phyloP scores from a whole-genome alignment of 1,140 invertebrate genomes.

The Zelostemma sp. region DNA sequence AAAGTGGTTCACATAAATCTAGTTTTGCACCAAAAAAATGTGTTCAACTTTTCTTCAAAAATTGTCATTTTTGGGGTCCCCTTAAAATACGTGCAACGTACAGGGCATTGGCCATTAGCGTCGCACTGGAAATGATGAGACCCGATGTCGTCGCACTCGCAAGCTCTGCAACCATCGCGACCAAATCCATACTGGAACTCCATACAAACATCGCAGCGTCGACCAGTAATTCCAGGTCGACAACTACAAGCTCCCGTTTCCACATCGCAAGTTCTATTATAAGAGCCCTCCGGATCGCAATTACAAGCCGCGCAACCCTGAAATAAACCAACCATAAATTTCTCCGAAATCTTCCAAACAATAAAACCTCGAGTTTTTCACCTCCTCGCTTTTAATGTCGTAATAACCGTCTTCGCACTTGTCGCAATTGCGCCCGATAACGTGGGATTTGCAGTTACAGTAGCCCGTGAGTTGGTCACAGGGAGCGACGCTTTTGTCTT shows the following conservation, averaged over 20 bases:
- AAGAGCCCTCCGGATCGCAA: slow-evolving; percentile 88
- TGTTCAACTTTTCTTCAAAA: background rate
- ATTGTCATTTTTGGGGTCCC: too few species aligned
- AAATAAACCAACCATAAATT: slow-evolving; percentile 11
- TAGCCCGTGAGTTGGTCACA: slow-evolving; percentile 87
- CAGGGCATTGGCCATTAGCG: slow-evolving; percentile 85
- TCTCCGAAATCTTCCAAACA: too few species aligned
- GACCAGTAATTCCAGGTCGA: slow-evolving; percentile 86
- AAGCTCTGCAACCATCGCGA: slow-evolving; percentile 84
- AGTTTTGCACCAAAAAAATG: too few species aligned
- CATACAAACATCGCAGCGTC: slow-evolving; percentile 86
- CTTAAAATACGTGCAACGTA: too few species aligned
- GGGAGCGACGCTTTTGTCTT: slow-evolving; percentile 76
- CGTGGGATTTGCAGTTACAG: slow-evolving; percentile 89
- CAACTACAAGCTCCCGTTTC: slow-evolving; percentile 89
- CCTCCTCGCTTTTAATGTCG: slow-evolving; percentile 83
- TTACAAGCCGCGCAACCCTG: slow-evolving; percentile 84
- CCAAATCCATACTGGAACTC: slow-evolving; percentile 93
- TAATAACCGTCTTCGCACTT: slow-evolving; percentile 88
- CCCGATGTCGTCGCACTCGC: slow-evolving; percentile 91
- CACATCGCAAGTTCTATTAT: slow-evolving; percentile 85
- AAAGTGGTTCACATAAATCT: too few species aligned
- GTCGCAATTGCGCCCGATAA: slow-evolving; percentile 90
- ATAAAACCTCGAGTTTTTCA: too few species aligned
- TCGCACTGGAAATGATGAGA: slow-evolving; percentile 88